Conservation (phyloP, 2,797 vertebrate genomes). For the Schizopygopsis malacanthus region DNA sequence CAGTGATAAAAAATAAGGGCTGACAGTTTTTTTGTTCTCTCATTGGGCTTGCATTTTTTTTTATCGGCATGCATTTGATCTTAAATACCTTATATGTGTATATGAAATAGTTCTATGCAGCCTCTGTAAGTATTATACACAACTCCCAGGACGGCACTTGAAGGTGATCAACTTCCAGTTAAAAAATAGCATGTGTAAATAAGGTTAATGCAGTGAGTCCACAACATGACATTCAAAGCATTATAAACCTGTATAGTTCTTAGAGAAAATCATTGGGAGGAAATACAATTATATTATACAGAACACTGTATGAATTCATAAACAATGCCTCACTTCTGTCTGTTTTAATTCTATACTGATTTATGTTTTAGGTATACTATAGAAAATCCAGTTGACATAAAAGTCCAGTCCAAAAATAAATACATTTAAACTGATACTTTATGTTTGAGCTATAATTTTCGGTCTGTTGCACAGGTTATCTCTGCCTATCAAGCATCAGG, state of each 20-base stretch:
- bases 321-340: background rate
- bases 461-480: constrained; percentile 68
- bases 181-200: background rate
- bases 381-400: background rate
- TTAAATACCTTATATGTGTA: background rate
- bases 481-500: constrained; percentile 69
- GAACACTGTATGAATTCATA: background rate
- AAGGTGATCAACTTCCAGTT: background rate
- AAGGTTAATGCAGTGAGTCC: background rate
- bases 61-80: background rate
- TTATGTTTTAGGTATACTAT: background rate
- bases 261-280: background rate
- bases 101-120: background rate
- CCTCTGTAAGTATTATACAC: background rate
- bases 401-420: background rate
- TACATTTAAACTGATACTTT: constrained; percentile 55
- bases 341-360: background rate
- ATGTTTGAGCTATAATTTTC: constrained; percentile 45
- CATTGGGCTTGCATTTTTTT: background rate
- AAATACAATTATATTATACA: background rate
- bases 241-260: background rate
- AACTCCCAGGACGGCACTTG: background rate
- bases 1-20: background rate
- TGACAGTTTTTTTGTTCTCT: background rate
- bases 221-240: background rate